These are phyloP conservation scores for Brachionus plicatilis DNA, from an alignment of 1,140 invertebrate genomes.

Conservation along the genomic window DNA sequence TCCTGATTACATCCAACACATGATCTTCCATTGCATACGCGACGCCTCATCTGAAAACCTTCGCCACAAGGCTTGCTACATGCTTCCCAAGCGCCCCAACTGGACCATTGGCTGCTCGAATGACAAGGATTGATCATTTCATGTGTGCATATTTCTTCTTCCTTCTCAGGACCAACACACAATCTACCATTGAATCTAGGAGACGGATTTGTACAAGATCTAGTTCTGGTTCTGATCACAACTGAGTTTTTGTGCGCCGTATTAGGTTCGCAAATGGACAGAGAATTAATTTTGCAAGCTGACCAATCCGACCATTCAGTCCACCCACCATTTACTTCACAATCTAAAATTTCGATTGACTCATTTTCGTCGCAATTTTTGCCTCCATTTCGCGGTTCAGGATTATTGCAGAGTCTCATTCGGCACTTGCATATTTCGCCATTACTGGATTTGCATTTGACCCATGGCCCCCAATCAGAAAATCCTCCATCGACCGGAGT, in stretches of 20 bases:
- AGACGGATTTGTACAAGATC: constrained; percentile 18
- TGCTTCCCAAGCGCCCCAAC: constrained; percentile 13
- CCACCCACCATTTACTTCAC: constrained; percentile 27
- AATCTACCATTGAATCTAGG: constrained; percentile 24
- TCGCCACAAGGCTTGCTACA: constrained; percentile 12
- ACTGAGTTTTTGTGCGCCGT: neutral
- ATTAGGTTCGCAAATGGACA: neutral
- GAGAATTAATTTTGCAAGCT: neutral
- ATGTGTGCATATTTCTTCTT: constrained; percentile 24
- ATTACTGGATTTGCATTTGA: neutral
- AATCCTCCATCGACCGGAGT: constrained; percentile 22
- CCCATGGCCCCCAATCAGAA: neutral
- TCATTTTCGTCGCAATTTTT: constrained; percentile 20
- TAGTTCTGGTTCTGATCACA: neutral
- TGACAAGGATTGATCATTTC: constrained; percentile 27
- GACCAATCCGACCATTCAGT: constrained; percentile 29
- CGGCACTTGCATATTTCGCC: constrained; percentile 18
- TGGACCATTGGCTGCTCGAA: neutral
- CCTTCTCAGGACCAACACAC: constrained; percentile 34
- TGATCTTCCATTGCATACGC: constrained; percentile 16
- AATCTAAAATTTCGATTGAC: constrained; percentile 13
- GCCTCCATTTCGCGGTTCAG: neutral
- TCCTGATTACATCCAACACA: constrained; percentile 4
- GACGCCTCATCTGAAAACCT: constrained; percentile 2
- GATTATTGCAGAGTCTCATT: constrained; percentile 23